phyloP scores from a whole-genome alignment of 2,888 invertebrate genomes.

The Desoria tigrina region DNA sequence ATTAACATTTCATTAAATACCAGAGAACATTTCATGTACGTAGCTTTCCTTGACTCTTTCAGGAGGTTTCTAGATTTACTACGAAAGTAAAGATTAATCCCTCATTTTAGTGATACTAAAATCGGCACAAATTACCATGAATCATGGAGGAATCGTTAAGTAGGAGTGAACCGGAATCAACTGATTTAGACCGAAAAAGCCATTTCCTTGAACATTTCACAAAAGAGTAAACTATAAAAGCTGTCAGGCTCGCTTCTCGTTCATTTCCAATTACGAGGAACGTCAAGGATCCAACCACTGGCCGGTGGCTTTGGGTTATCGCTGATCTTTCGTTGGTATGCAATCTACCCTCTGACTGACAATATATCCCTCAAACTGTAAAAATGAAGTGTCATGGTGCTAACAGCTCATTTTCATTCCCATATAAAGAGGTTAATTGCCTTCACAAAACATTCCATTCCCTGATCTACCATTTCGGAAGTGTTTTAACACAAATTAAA shows the following conservation, averaged over 20 bases:
- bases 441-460: slow-evolving; percentile 5
- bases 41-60: no score
- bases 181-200: slow-evolving; percentile 12
- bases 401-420: slow-evolving; percentile 22
- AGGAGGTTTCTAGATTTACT: not conserved
- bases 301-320: not conserved
- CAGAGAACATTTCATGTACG: no score
- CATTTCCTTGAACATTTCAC: slow-evolving; percentile 9
- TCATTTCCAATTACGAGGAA: slow-evolving; percentile 14
- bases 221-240: slow-evolving; percentile 11
- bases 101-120: slow-evolving; percentile 6
- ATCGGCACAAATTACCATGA: slow-evolving; percentile 8
- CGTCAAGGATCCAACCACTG: not conserved
- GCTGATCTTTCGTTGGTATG: no score
- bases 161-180: not conserved
- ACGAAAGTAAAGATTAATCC: not conserved
- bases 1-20: no score
- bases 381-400: slow-evolving; percentile 20
- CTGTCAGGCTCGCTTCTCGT: slow-evolving; percentile 3
- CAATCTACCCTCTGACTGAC: not conserved
- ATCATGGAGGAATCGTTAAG: not conserved
- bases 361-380: slow-evolving; percentile 3
- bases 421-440: slow-evolving; percentile 20
- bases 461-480: no score
- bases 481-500: no score